Evolutionary conservation across 2,888 invertebrate species (phyloP).

Genomic region (Cantharis flavilabris): DNA sequence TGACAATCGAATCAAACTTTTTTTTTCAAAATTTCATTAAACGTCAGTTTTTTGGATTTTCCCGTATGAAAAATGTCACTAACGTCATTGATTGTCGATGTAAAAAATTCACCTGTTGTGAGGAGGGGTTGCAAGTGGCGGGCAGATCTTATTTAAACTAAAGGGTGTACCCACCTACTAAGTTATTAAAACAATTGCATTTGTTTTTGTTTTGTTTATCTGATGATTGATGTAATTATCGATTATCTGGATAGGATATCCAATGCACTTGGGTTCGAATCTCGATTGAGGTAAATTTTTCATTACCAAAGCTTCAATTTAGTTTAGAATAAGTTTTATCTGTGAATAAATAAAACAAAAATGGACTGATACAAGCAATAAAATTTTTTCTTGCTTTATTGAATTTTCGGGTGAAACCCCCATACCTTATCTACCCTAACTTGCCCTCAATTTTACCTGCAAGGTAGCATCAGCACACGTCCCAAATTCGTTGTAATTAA

Average conservation of each 20-base stretch:
- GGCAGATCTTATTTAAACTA: background rate
- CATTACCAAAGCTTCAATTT: too few relatives aligned
- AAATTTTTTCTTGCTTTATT: background rate
- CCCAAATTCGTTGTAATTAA: background rate
- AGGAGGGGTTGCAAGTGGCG: background rate
- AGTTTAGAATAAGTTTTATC: background rate
- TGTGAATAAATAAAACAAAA: background rate
- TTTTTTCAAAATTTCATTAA: too few relatives aligned
- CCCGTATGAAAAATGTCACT: background rate
- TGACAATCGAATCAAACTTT: background rate
- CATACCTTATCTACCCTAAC: background rate
- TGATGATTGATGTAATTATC: too few relatives aligned
- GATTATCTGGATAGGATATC: too few relatives aligned
- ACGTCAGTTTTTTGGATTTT: background rate
- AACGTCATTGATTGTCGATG: background rate
- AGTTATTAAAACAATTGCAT: background rate
- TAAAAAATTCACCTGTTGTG: background rate
- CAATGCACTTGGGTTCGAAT: background rate
- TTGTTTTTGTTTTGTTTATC: too few relatives aligned
- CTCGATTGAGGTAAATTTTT: background rate
- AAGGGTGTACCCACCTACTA: background rate
- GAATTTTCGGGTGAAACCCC: background rate
- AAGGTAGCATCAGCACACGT: background rate
- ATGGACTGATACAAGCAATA: background rate
- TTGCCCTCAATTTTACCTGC: background rate